Percentiles rank a stretch among this genome's conserved stretches.
Evolutionary conservation across 23 tunicate genomes (phyloP).

Genomic region (Halocynthia aurantium): DNA sequence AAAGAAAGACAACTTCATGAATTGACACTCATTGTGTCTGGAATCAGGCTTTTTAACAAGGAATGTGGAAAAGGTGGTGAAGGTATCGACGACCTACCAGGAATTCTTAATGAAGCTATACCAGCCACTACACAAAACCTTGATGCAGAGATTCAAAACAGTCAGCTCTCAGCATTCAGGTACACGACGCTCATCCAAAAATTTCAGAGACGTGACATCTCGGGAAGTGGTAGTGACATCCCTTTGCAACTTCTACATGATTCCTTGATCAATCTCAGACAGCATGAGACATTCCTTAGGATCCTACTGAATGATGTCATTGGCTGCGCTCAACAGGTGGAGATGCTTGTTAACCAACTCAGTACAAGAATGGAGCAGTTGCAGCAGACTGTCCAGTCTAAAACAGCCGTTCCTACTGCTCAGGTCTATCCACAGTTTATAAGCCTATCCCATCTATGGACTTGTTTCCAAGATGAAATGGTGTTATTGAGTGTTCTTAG

Average conservation of each 20-base stretch:
- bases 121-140: conserved; percentile 96
- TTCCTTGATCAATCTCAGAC: conserved; percentile 81
- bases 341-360: conserved; percentile 76
- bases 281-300: conserved; percentile 78
- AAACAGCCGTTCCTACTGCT: conserved; percentile 98
- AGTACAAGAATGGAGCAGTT: conserved; percentile 82
- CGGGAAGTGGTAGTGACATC: conserved; percentile 60
- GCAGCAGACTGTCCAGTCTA: conserved; percentile 91
- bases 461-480: conserved; percentile 99
- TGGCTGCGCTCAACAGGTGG: conserved; percentile 95
- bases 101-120: conserved; percentile 88
- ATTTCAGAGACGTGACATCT: conserved; percentile 40
- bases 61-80: conserved; percentile 96
- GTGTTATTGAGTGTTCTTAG: conserved; percentile 92
- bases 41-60: conserved; percentile 94
- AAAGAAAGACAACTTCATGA: conserved; percentile 96
- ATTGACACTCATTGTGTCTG: conserved; percentile 90
- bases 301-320: conserved; percentile 89
- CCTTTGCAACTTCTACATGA: conserved; percentile 79
- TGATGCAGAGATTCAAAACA: conserved; percentile 78
- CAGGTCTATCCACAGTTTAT: conserved; percentile 99
- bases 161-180: conserved; percentile 78
- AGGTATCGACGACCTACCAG: conserved; percentile 96
- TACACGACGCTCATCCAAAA: conserved; percentile 79
- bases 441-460: conserved; percentile 91